Conservation (phyloP, 1,140 invertebrate genomes). For the Drosophila mojavensis region DNA sequence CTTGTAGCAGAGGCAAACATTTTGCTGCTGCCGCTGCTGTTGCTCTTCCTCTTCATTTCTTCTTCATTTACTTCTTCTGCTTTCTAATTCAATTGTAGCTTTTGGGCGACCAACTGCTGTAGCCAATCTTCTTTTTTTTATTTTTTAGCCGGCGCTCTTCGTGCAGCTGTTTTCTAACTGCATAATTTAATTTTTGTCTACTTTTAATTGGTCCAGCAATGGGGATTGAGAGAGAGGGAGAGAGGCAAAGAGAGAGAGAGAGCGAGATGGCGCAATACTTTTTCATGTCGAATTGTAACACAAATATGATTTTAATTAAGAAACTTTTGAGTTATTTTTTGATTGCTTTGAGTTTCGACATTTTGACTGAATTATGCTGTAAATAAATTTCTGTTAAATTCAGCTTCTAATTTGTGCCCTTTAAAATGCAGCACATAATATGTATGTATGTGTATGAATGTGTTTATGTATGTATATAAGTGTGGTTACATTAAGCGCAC, state of each 20-base stretch:
- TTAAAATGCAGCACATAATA: too few relatives aligned
- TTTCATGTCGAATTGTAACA: conserved; percentile 24
- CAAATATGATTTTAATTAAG: conserved; percentile 51
- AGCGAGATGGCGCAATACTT: conserved; percentile 11
- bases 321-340: conserved; percentile 26
- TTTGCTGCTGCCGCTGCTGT: conserved; percentile 13
- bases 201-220: conserved; percentile 76
- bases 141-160: conserved; percentile 21
- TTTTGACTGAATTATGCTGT: conserved; percentile 18
- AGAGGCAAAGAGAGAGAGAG: not conserved
- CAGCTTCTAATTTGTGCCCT: not conserved
- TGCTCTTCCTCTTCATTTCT: not conserved
- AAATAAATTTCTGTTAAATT: not conserved
- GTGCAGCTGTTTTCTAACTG: conserved; percentile 57
- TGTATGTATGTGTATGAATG: not conserved
- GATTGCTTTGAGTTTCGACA: conserved; percentile 20
- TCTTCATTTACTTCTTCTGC: not conserved
- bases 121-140: conserved; percentile 14
- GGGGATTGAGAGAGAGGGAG: not conserved
- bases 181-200: conserved; percentile 83
- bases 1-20: conserved; percentile 40
- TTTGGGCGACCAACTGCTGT: conserved; percentile 31
- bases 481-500: too few relatives aligned
- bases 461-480: too few relatives aligned
- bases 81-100: conserved; percentile 71